These are phyloP conservation scores for Mystacides longicornis DNA, from an alignment of 2,888 invertebrate species.

Conservation along the genomic window DNA sequence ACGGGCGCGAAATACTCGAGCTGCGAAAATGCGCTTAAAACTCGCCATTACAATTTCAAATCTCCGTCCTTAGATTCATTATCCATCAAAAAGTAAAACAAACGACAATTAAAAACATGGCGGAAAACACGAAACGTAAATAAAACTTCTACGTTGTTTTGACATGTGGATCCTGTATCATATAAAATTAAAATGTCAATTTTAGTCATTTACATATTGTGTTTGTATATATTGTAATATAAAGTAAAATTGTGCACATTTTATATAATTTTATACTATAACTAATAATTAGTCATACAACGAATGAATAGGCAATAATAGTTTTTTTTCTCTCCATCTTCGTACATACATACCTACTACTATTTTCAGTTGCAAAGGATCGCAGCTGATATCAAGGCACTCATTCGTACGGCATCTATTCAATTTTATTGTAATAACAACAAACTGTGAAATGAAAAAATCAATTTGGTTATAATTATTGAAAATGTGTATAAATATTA, in stretches of 20 bases:
- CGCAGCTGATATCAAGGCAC: neutral
- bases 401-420: neutral
- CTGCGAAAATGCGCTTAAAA: conserved; percentile 11
- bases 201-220: conserved; percentile 4
- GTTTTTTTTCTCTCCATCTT: too few species aligned
- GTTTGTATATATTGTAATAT: conserved; percentile 8
- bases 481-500: too few species aligned
- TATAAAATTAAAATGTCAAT: neutral
- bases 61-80: conserved; percentile 13
- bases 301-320: neutral
- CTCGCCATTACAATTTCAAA: conserved; percentile 11
- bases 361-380: neutral
- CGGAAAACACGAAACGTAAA: conserved; percentile 1
- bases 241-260: conserved; percentile 1
- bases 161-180: conserved; percentile 7
- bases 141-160: neutral
- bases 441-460: too few species aligned
- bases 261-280: neutral
- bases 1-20: conserved; percentile 6
- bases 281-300: neutral
- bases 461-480: too few species aligned
- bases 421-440: too few species aligned
- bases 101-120: conserved; percentile 7
- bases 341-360: too few species aligned
- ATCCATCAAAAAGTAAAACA: neutral